A percentile compares a stretch with the other conserved stretches of the same genome.
phyloP scores from a whole-genome alignment of 1,140 invertebrate species.

The Magallana ariakensis region DNA sequence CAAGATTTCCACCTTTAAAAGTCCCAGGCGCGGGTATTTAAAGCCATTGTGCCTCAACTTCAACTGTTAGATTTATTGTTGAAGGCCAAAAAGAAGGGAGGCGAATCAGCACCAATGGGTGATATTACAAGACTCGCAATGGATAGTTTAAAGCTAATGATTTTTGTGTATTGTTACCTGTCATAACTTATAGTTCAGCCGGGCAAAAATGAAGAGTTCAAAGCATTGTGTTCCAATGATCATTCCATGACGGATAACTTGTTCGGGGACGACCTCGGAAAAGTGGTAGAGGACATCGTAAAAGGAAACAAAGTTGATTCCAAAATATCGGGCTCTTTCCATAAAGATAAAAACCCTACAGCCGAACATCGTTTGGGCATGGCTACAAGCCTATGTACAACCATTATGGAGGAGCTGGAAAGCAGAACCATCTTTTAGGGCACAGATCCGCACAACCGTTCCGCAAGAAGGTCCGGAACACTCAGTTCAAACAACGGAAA shows the following conservation, averaged over 20 bases:
- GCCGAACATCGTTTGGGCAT: too few relatives aligned
- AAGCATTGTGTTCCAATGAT: constrained; percentile 5
- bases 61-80: neutral
- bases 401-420: too few relatives aligned
- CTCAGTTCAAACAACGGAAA: too few relatives aligned
- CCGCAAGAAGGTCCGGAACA: too few relatives aligned
- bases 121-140: constrained; percentile 11
- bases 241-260: constrained; percentile 11
- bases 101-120: neutral
- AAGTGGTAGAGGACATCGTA: neutral
- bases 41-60: constrained; percentile 25
- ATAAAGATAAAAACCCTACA: too few relatives aligned
- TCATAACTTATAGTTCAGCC: constrained; percentile 33
- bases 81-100: constrained; percentile 20
- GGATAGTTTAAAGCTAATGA: constrained; percentile 32
- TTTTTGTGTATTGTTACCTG: constrained; percentile 20
- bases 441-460: too few relatives aligned
- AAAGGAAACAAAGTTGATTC: constrained; percentile 26
- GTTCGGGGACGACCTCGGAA: constrained; percentile 35
- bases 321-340: too few relatives aligned
- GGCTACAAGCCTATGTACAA: too few relatives aligned
- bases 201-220: constrained; percentile 28
- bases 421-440: too few relatives aligned
- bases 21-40: neutral
- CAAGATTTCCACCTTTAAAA: neutral